Conservation (phyloP, 1,140 invertebrate species). For the Rhopalosiphum padi region DNA sequence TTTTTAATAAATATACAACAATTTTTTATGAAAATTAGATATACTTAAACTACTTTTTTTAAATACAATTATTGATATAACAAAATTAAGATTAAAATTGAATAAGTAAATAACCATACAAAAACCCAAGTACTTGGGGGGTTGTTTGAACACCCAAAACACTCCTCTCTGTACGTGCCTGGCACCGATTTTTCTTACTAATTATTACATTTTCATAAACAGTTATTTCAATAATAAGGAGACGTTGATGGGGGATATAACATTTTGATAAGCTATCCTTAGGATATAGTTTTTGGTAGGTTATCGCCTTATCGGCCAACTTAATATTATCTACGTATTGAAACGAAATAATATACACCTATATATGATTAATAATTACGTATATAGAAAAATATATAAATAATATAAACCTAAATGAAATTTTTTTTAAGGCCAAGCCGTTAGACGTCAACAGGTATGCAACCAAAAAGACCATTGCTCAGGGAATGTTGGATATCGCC, state of each 20-base stretch:
- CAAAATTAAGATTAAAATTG: too few relatives aligned
- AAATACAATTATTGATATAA: too few relatives aligned
- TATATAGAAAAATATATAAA: neutral
- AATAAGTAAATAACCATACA: too few relatives aligned
- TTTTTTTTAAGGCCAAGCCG: slow-evolving; percentile 65
- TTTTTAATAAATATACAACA: too few relatives aligned
- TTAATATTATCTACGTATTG: neutral
- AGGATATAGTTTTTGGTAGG: too few relatives aligned
- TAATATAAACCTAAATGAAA: neutral
- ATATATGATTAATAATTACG: too few relatives aligned
- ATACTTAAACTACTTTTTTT: too few relatives aligned
- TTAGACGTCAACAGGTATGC: slow-evolving; percentile 84
- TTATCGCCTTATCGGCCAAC: neutral
- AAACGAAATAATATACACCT: neutral
- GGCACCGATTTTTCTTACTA: neutral
- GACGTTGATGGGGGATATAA: neutral
- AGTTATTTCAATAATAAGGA: neutral
- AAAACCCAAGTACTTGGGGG: too few relatives aligned
- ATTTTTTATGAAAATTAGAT: too few relatives aligned
- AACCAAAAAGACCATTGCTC: slow-evolving; percentile 87
- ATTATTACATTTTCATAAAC: neutral
- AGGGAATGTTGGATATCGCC: slow-evolving; percentile 82
- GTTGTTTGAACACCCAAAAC: too few relatives aligned
- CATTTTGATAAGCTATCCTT: neutral
- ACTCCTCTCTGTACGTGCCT: too few relatives aligned